phyloP scores from a whole-genome alignment of 2,113 vertebrate genomes.

The Gadus macrocephalus region DNA sequence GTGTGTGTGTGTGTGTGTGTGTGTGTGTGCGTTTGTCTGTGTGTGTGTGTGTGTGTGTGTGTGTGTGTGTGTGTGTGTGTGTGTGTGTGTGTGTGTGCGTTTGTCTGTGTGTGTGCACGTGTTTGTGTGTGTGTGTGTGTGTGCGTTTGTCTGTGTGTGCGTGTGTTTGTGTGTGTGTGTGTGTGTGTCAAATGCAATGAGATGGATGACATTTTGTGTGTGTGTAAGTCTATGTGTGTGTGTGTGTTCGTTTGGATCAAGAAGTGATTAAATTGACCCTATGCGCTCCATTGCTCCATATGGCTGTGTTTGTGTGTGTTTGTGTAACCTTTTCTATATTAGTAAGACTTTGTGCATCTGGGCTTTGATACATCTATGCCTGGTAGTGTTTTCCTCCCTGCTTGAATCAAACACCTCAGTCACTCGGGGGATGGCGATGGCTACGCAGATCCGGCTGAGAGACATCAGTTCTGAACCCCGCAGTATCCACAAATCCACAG shows the following conservation, averaged over 20 bases:
- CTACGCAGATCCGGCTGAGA: too few species aligned
- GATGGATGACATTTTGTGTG: not conserved
- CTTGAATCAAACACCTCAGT: too few species aligned
- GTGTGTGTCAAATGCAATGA: not conserved
- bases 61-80: slow-evolving; percentile 13
- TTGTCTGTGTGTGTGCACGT: slow-evolving; percentile 10
- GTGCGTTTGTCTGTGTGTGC: slow-evolving; percentile 7
- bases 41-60: not conserved
- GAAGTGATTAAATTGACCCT: not conserved
- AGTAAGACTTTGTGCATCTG: too few species aligned
- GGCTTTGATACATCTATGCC: too few species aligned
- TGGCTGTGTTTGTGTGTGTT: not conserved
- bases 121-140: slow-evolving; percentile 4
- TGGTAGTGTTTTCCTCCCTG: too few species aligned
- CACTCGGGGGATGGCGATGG: too few species aligned
- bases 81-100: slow-evolving; percentile 23
- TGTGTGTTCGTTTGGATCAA: not conserved
- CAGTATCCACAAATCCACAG: not conserved
- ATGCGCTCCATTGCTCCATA: not conserved
- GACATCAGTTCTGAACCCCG: not conserved
- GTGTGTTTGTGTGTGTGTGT: not conserved
- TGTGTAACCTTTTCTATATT: too few species aligned
- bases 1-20: not conserved
- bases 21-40: slow-evolving; percentile 2
- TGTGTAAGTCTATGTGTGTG: not conserved